Conservation (phyloP, 2,888 invertebrate genomes). For the Gastrophysa polygoni region DNA sequence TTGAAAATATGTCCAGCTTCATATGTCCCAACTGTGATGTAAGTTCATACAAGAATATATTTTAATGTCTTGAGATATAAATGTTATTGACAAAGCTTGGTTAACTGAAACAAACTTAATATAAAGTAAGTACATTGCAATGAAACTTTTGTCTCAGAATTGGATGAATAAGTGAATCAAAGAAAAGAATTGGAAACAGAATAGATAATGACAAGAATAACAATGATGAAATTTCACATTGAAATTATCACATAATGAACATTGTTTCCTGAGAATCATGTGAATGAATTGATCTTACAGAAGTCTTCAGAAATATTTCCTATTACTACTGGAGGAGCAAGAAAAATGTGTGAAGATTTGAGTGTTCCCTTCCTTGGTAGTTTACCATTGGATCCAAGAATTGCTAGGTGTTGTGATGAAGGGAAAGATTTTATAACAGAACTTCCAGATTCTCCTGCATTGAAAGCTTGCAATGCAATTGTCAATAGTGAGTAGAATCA, state of each 20-base stretch:
- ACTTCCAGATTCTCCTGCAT: slow-evolving; percentile 66
- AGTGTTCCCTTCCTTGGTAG: slow-evolving; percentile 76
- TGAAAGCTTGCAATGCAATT: slow-evolving; percentile 53
- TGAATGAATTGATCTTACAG: slow-evolving; percentile 58
- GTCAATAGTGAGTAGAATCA: not conserved
- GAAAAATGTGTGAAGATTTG: slow-evolving; percentile 78
- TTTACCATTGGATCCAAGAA: slow-evolving; percentile 84
- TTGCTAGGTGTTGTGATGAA: slow-evolving; percentile 81
- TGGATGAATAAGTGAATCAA: too few relatives aligned
- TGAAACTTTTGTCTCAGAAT: too few relatives aligned
- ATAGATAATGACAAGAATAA: not conserved
- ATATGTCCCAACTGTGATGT: slow-evolving; percentile 70
- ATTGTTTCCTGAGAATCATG: too few relatives aligned
- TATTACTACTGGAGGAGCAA: slow-evolving; percentile 85
- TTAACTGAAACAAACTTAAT: too few relatives aligned
- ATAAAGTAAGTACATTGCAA: too few relatives aligned
- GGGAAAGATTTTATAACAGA: slow-evolving; percentile 72
- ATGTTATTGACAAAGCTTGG: too few relatives aligned
- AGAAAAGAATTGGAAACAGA: too few relatives aligned
- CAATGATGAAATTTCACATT: too few relatives aligned
- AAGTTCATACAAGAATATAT: slow-evolving; percentile 18
- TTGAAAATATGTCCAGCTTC: slow-evolving; percentile 96
- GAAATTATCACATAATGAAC: too few relatives aligned
- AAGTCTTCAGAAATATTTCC: slow-evolving; percentile 85
- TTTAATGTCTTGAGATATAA: too few relatives aligned